Evolutionary conservation across 1,140 invertebrate species (phyloP).

Genomic region (Papilio glaucus): DNA sequence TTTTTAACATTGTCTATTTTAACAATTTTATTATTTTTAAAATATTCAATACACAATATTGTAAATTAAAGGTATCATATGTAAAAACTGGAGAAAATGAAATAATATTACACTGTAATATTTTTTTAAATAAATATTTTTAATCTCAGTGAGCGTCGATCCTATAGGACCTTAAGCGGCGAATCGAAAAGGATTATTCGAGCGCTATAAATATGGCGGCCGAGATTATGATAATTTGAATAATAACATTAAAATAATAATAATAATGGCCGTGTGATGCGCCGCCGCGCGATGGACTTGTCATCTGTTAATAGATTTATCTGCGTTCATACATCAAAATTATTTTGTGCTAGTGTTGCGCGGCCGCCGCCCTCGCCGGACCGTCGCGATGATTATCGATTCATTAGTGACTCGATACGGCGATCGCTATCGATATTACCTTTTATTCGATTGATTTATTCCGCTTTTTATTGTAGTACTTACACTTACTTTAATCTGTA

Average conservation of each 20-base stretch:
- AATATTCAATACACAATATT: too few species aligned
- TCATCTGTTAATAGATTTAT: constrained; percentile 78
- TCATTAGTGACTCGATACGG: constrained; percentile 56
- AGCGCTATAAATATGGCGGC: constrained; percentile 74
- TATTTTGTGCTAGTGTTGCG: constrained; percentile 61
- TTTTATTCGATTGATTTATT: constrained; percentile 26
- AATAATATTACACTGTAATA: too few species aligned
- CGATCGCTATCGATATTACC: constrained; percentile 48
- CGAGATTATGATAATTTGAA: constrained; percentile 80
- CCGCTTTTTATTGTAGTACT: not conserved
- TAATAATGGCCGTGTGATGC: constrained; percentile 64
- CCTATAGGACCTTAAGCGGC: constrained; percentile 65
- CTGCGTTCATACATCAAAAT: constrained; percentile 66
- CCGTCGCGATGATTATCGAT: constrained; percentile 56
- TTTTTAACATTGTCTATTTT: too few species aligned
- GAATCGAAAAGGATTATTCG: constrained; percentile 76
- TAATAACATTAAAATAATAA: constrained; percentile 82
- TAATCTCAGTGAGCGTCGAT: constrained; percentile 44
- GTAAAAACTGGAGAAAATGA: too few species aligned
- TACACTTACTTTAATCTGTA: constrained; percentile 35
- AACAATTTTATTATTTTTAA: too few species aligned
- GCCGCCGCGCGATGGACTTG: constrained; percentile 62
- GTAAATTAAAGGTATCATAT: too few species aligned
- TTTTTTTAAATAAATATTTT: not conserved
- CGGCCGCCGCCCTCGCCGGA: constrained; percentile 27